phyloP scores from a whole-genome alignment of 2,797 vertebrate genomes.

The Chaunax sp. region DNA sequence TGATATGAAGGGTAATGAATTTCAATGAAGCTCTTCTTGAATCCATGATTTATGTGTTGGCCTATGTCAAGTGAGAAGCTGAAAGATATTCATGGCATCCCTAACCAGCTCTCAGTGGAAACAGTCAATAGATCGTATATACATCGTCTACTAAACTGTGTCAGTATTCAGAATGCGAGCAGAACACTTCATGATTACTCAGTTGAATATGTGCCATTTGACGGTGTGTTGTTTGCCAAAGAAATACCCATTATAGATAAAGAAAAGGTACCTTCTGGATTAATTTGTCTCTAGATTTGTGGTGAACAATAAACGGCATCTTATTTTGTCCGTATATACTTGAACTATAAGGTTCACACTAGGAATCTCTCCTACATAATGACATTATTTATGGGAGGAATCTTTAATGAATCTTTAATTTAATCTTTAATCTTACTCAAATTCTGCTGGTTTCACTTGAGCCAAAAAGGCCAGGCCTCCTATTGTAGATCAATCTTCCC shows the following conservation, averaged over 20 bases:
- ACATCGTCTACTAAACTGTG: constrained; percentile 49
- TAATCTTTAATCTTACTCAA: too few relatives aligned
- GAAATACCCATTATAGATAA: constrained; percentile 18
- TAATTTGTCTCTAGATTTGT: constrained; percentile 10
- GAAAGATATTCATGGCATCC: constrained; percentile 77
- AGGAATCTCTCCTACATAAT: constrained; percentile 46
- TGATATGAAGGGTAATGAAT: constrained; percentile 83
- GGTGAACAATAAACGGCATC: constrained; percentile 29
- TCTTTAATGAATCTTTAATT: constrained; percentile 39
- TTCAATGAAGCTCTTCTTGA: constrained; percentile 82
- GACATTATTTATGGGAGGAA: constrained; percentile 47
- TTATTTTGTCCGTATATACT: constrained; percentile 8
- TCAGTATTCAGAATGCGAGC: constrained; percentile 50
- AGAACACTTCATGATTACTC: constrained; percentile 43
- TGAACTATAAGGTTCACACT: constrained; percentile 14
- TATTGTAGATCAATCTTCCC: constrained; percentile 53
- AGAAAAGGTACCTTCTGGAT: constrained; percentile 19
- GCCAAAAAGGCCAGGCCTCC: constrained; percentile 32
- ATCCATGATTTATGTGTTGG: constrained; percentile 80
- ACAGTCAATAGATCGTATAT: constrained; percentile 47
- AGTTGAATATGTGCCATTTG: constrained; percentile 54
- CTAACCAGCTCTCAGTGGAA: constrained; percentile 64
- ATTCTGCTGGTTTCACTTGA: too few relatives aligned
- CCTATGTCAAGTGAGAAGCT: constrained; percentile 75
- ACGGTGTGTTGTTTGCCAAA: constrained; percentile 30